These are phyloP conservation scores for Thymelicus lineola DNA, from an alignment of 2,888 invertebrate species.

Conservation along the genomic window DNA sequence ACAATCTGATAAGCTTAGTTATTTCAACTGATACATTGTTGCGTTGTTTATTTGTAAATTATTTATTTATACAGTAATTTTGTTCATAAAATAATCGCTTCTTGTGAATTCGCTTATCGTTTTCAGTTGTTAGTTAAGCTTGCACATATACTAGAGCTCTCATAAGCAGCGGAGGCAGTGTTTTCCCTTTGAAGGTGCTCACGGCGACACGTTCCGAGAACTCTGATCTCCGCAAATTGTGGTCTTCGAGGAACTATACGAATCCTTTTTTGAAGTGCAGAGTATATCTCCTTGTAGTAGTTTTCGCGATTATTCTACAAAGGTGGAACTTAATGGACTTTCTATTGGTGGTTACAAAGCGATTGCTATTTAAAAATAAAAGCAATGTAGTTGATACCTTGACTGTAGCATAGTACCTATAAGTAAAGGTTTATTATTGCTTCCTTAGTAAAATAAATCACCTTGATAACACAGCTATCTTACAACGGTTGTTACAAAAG, in stretches of 20 bases:
- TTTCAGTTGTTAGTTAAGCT: neutral
- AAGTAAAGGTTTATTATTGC: no score
- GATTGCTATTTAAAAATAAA: no score
- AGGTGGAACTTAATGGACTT: neutral
- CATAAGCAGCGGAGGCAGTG: neutral
- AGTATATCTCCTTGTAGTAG: neutral
- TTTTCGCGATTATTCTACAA: neutral
- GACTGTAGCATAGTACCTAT: no score
- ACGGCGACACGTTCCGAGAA: slow-evolving; percentile 24
- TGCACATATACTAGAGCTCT: neutral
- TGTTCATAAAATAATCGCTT: no score
- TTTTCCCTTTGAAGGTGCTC: slow-evolving; percentile 10
- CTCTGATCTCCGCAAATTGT: slow-evolving; percentile 31
- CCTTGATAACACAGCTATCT: no score
- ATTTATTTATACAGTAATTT: no score
- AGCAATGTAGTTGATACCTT: no score
- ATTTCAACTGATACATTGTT: no score
- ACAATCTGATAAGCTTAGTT: no score
- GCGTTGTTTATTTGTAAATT: no score
- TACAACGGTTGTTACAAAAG: neutral
- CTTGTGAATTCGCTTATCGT: neutral
- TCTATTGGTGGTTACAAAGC: no score
- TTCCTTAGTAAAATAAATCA: no score
- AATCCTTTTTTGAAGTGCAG: slow-evolving; percentile 23
- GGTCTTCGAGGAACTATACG: slow-evolving; percentile 5